A percentile compares a stretch with the other conserved stretches of the same genome.
Evolutionary conservation across 2,888 invertebrate genomes (phyloP).

Genomic region (Rotaria macrura): DNA sequence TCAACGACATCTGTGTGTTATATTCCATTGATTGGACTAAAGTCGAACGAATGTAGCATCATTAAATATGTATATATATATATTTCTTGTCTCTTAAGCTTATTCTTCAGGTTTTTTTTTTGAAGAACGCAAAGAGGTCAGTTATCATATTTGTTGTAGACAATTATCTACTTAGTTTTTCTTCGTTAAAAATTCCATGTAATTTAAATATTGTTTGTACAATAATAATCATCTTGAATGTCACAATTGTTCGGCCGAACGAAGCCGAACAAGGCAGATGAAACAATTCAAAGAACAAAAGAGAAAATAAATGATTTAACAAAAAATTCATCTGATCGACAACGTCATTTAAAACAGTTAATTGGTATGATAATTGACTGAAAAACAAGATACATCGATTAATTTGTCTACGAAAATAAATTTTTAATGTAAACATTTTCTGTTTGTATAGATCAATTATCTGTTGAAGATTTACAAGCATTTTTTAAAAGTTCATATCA

Average conservation of each 20-base stretch:
- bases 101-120: conserved; percentile 1
- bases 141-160: neutral
- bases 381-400: neutral
- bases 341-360: conserved; percentile 8
- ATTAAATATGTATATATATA: neutral
- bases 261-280: neutral
- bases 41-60: neutral
- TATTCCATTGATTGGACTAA: neutral
- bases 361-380: neutral
- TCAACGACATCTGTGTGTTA: neutral
- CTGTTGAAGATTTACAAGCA: conserved; percentile 9
- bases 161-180: neutral
- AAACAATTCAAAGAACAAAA: conserved; percentile 18
- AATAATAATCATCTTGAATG: neutral
- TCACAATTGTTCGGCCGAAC: neutral
- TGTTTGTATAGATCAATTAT: neutral
- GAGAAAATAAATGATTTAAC: conserved; percentile 2
- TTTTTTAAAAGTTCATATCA: neutral
- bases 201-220: neutral
- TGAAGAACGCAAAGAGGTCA: neutral
- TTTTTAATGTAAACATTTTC: too few species aligned
- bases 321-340: conserved; percentile 2
- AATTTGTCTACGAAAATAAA: neutral
- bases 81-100: neutral
- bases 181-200: neutral